Conservation (phyloP, 1,140 invertebrate species). For the Pemphigus obesinymphae region DNA sequence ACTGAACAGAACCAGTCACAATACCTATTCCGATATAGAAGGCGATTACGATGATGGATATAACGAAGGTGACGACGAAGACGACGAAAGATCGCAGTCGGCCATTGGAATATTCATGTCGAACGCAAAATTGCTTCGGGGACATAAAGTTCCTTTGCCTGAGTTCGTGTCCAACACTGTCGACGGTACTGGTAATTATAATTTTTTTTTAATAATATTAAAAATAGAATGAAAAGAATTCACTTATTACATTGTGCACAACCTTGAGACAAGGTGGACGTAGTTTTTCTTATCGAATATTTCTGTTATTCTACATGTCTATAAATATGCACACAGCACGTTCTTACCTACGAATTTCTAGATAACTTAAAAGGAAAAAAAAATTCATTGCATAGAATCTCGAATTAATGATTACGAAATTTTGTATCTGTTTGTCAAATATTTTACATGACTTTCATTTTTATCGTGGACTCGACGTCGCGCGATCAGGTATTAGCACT, state of each 20-base stretch:
- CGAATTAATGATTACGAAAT: too few species aligned
- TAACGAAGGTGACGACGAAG: constrained; percentile 45
- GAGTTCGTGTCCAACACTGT: constrained; percentile 67
- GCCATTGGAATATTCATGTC: constrained; percentile 47
- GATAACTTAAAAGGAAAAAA: not conserved
- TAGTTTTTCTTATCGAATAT: not conserved
- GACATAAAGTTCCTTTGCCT: constrained; percentile 61
- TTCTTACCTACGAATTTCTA: not conserved
- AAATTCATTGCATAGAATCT: too few species aligned
- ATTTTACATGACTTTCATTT: not conserved
- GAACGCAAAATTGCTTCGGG: constrained; percentile 47
- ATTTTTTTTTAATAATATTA: not conserved
- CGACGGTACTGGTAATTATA: constrained; percentile 51
- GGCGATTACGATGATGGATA: constrained; percentile 46
- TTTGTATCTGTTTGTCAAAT: too few species aligned
- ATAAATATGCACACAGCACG: not conserved
- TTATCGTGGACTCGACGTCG: not conserved
- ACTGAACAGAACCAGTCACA: constrained; percentile 48
- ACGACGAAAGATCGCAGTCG: constrained; percentile 44
- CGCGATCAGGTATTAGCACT: not conserved
- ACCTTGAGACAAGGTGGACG: not conserved
- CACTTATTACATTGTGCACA: not conserved
- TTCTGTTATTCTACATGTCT: not conserved
- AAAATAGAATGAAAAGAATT: too few species aligned
- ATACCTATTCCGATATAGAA: constrained; percentile 49